Conservation (phyloP, 1,140 invertebrate species). For the Venustaconcha ellipsiformis region DNA sequence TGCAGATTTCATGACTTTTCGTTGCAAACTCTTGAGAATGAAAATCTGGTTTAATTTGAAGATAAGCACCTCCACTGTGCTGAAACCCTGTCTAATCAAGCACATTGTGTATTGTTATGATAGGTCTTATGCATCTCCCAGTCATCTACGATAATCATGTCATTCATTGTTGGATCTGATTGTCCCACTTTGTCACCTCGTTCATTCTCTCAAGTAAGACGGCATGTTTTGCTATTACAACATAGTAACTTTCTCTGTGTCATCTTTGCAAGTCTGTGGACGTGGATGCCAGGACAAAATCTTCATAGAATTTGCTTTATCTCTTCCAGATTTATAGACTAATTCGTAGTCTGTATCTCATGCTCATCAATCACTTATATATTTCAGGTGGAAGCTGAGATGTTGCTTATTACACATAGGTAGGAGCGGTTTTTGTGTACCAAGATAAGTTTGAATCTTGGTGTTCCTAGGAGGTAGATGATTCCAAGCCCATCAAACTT, state of each 20-base stretch:
- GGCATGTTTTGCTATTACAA: background rate
- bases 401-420: too few species aligned
- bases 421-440: too few species aligned
- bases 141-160: conserved; percentile 8
- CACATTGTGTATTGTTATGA: conserved; percentile 10
- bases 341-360: too few species aligned
- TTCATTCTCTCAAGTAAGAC: conserved; percentile 8
- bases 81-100: conserved; percentile 28
- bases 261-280: conserved; percentile 8
- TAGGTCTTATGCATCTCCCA: conserved; percentile 15
- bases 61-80: conserved; percentile 15
- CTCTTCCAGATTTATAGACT: too few species aligned
- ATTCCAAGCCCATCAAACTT: too few species aligned
- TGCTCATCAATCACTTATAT: too few species aligned
- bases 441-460: too few species aligned
- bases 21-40: conserved; percentile 29
- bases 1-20: conserved; percentile 30
- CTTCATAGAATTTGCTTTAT: conserved; percentile 33
- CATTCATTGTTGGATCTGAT: conserved; percentile 5
- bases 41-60: conserved; percentile 31
- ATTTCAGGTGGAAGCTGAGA: too few species aligned
- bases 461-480: too few species aligned
- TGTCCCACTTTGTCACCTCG: conserved; percentile 10
- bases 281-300: conserved; percentile 37
- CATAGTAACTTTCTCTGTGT: background rate